Base-by-base conservation (phyloP, 2,888 invertebrate species). In the Agrilus biguttatus region DNA sequence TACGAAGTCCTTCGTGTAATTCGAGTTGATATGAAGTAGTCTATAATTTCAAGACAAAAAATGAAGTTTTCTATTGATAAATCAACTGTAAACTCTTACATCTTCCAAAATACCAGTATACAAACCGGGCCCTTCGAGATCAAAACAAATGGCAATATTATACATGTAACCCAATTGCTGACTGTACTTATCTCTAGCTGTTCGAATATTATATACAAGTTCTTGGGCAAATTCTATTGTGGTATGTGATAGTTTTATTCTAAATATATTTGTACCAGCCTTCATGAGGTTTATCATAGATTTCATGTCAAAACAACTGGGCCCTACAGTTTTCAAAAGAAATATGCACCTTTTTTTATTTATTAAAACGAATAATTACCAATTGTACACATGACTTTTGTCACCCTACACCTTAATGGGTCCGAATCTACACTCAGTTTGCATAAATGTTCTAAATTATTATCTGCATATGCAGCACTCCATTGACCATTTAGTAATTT, bases 71-170 rank as follows among this genome's bases (percentile, higher is more conserved):
- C 3, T 17, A 17, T 17, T 3, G 4, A 17, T 17, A 4, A 17
- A 17, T 17, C 17, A 4, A n/a, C 14, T 37, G n/a, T 8, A 36
- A 17, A 41, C 17, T 39, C 74, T 61, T 69, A 88, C 89, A 41
- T 84, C 84, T 59, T 81, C 77, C 48, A 91, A 70, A 14, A 78
- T 69, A 32, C 92, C 92, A 17, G 89, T 93, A 53, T 88, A 74
- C 50, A 95, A 91, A 65, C 91, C 91, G 1, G 86, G 85, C 3
- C 91, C 92, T 53, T 85, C 80, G 1, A 93, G 78, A 52, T 85
- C 85, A 33, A 87, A 68, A 33, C 87, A 91, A 52, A 95, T 83
- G 2, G 83, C 88, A n/a, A 92, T 67, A 0, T 89, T 83, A 54
- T 71, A 76, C 39, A 69, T 69, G 44, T 75, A 71, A 0, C 77